A percentile compares a stretch with the other conserved stretches of the same genome.
Conservation (phyloP, 2,113 vertebrate species). For the Salvator merianae region DNA sequence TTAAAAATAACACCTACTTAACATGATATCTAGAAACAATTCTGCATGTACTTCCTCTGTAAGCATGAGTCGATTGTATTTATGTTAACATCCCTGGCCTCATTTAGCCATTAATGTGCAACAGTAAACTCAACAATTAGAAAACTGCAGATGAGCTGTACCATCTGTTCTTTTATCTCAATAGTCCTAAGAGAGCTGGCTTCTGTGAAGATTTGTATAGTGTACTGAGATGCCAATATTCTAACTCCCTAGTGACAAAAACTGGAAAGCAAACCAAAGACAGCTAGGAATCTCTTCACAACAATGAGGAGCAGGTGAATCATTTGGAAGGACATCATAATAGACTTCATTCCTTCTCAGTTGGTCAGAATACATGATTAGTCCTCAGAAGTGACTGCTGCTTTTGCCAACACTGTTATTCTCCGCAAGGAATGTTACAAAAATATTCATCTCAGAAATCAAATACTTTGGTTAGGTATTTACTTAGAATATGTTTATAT, state of each 20-base stretch:
- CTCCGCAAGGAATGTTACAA: not conserved
- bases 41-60: not conserved
- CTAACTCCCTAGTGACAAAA: not conserved
- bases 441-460: not conserved
- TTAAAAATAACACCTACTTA: not conserved
- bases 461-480: not conserved
- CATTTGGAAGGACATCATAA: not conserved
- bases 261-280: not conserved
- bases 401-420: not conserved
- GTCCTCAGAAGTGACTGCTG: not conserved
- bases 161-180: constrained; percentile 22
- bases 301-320: not conserved
- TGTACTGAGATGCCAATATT: not conserved
- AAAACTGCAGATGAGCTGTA: not conserved
- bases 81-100: not conserved
- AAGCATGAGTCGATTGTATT: rapidly evolving
- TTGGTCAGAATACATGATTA: not conserved
- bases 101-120: not conserved
- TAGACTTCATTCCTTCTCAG: not conserved
- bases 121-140: not conserved
- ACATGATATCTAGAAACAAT: not conserved
- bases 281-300: not conserved
- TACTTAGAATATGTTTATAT: too few species aligned
- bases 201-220: not conserved
- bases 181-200: rapidly evolving